A percentile compares a stretch with the other conserved stretches of the same genome.
Conservation (phyloP, 2,888 invertebrate species). For the Noctua fimbriata region DNA sequence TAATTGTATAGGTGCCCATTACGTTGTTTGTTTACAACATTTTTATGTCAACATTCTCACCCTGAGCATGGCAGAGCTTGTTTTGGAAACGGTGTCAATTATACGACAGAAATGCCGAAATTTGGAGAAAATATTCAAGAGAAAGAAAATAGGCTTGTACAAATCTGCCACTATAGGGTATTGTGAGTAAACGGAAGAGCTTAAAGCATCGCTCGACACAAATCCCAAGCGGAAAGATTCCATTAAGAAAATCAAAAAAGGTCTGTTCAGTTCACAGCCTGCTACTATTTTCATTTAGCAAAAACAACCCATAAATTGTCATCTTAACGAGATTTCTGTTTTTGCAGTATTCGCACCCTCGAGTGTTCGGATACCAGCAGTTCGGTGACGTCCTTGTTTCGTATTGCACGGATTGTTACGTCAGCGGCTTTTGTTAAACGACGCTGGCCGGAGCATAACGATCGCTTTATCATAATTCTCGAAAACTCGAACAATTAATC, state of each 20-base stretch:
- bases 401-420: constrained; percentile 74
- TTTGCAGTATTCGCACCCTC: constrained; percentile 88
- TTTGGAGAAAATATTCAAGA: constrained; percentile 56
- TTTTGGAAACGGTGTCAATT: constrained; percentile 59
- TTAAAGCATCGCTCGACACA: constrained; percentile 86
- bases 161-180: constrained; percentile 76
- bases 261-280: constrained; percentile 87
- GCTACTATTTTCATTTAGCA: constrained; percentile 90
- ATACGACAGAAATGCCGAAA: constrained; percentile 63
- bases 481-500: constrained; percentile 45
- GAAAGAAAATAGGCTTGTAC: constrained; percentile 74
- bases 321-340: constrained; percentile 90
- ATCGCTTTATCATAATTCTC: constrained; percentile 40
- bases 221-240: constrained; percentile 90
- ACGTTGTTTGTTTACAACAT: constrained; percentile 54
- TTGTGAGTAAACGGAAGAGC: constrained; percentile 81
- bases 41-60: constrained; percentile 33
- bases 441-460: constrained; percentile 51
- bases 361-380: constrained; percentile 80
- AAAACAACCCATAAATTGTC: constrained; percentile 91
- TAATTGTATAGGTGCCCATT: constrained; percentile 68
- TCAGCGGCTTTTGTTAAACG: constrained; percentile 75
- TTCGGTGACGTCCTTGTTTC: constrained; percentile 75
- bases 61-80: constrained; percentile 11
- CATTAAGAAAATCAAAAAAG: constrained; percentile 91